A percentile compares a stretch with the other conserved stretches of the same genome.
These are phyloP conservation scores for Copsychus sechellarum DNA, from an alignment of 2,113 vertebrate species.

Conservation along the genomic window DNA sequence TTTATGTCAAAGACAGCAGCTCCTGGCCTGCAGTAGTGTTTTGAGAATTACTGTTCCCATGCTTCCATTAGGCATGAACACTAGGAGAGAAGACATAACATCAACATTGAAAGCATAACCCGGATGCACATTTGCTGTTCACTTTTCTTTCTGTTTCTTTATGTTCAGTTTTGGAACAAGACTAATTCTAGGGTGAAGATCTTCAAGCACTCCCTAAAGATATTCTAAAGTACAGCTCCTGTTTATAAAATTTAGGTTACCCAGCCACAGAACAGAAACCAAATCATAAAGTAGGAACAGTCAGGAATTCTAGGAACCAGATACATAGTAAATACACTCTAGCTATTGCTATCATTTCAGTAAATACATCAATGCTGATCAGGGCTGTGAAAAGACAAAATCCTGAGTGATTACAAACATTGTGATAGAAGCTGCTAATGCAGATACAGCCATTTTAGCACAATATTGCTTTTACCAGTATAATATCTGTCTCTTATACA, in stretches of 20 bases:
- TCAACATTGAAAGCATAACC: neutral
- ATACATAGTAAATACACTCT: neutral
- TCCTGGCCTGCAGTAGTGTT: neutral
- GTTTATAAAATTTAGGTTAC: neutral
- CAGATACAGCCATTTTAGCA: neutral
- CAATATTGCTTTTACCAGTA: neutral
- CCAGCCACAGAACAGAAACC: neutral
- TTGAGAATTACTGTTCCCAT: neutral
- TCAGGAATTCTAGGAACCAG: neutral
- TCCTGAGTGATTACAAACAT: neutral
- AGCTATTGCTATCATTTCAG: neutral
- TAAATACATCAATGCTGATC: neutral
- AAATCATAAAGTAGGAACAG: neutral
- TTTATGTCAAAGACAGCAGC: neutral
- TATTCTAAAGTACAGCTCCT: neutral
- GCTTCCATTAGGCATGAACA: neutral
- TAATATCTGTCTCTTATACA: no score
- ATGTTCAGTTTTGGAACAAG: neutral
- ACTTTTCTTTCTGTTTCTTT: neutral
- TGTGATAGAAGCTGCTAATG: neutral
- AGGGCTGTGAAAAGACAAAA: neutral
- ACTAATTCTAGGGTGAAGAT: neutral
- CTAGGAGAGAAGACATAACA: neutral
- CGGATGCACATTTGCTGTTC: neutral
- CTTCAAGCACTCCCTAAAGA: neutral